These are phyloP conservation scores for Crenichthys baileyi DNA, from an alignment of 2,797 vertebrate species.

Conservation along the genomic window DNA sequence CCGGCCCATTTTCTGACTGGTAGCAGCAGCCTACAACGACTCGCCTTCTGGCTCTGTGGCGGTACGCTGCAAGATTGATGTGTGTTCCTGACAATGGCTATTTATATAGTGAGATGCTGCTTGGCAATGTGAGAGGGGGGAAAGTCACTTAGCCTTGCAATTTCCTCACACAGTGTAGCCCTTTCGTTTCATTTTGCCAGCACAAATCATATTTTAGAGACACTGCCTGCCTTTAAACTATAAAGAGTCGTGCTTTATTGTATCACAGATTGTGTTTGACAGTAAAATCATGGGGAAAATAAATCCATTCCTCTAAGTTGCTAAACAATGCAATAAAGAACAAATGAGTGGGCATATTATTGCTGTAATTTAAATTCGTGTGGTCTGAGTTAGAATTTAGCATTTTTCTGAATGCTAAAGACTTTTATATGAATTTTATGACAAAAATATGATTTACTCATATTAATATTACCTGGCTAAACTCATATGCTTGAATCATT, in stretches of 20 bases:
- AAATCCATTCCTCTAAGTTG: constrained; percentile 20
- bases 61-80: constrained; percentile 72
- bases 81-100: constrained; percentile 71
- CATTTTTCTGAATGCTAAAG: constrained; percentile 8
- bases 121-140: constrained; percentile 70
- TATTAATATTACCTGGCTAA: neutral
- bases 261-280: constrained; percentile 44
- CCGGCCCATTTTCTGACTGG: constrained; percentile 71
- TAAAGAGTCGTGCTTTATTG: constrained; percentile 35
- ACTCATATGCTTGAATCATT: neutral
- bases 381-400: neutral
- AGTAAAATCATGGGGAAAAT: constrained; percentile 29
- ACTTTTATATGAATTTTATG: neutral
- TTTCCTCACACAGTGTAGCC: constrained; percentile 76
- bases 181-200: constrained; percentile 61
- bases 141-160: constrained; percentile 76
- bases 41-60: constrained; percentile 71
- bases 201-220: constrained; percentile 71
- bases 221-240: constrained; percentile 46
- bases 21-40: constrained; percentile 65
- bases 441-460: neutral
- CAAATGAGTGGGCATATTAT: constrained; percentile 21
- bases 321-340: constrained; percentile 18
- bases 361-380: neutral
- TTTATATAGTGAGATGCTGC: constrained; percentile 74